Percentiles rank a stretch among this genome's conserved stretches.
These are phyloP conservation scores for Halictus ligatus DNA, from an alignment of 2,888 invertebrate species.

Conservation along the genomic window DNA sequence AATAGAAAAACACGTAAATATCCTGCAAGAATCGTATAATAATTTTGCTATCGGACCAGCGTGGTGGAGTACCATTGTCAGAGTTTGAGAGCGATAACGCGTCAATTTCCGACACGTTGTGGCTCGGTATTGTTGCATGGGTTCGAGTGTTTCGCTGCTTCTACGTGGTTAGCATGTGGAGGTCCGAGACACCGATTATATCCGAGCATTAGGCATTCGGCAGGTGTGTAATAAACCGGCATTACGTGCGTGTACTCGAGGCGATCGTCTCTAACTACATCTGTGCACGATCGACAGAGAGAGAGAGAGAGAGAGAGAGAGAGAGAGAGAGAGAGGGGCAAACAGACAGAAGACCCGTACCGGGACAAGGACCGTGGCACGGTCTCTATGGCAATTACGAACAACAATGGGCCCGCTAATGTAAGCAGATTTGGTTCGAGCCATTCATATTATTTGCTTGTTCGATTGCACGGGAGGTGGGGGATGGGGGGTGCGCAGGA, in stretches of 20 bases:
- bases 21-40: neutral
- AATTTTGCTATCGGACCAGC: neutral
- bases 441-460: conserved; percentile 69
- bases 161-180: conserved; percentile 11
- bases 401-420: conserved; percentile 68
- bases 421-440: conserved; percentile 68
- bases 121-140: neutral
- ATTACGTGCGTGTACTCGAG: conserved; percentile 43
- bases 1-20: neutral
- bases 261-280: conserved; percentile 47
- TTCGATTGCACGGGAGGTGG: conserved; percentile 39
- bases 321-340: too few relatives aligned
- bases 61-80: neutral
- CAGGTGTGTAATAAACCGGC: conserved; percentile 51
- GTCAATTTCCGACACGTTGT: conserved; percentile 1
- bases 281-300: neutral
- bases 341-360: neutral
- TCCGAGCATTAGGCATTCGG: conserved; percentile 55
- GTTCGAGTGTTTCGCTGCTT: conserved; percentile 13
- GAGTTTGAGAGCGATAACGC: neutral
- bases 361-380: neutral
- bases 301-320: too few relatives aligned
- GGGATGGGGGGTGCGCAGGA: neutral
- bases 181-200: conserved; percentile 26
- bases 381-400: conserved; percentile 64